Evolutionary conservation across 2,888 invertebrate genomes (phyloP).

Genomic region (Caenorhabditis sp.): DNA sequence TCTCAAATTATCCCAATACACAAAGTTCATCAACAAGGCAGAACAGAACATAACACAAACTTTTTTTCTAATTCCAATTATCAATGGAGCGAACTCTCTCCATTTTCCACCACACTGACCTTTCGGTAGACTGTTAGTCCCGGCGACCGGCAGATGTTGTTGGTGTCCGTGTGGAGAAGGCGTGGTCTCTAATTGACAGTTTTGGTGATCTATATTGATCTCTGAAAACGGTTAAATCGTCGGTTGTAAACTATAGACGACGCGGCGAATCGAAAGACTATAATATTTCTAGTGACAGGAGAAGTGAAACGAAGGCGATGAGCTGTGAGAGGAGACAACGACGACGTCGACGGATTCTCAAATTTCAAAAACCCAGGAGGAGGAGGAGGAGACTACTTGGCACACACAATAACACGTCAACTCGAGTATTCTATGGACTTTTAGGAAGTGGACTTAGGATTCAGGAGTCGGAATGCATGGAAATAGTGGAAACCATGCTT

Average conservation of each 20-base stretch:
- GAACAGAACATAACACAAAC: background rate
- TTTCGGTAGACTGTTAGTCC: conserved; percentile 20
- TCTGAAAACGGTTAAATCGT: background rate
- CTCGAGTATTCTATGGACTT: conserved; percentile 18
- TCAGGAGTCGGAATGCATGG: background rate
- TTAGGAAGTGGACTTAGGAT: background rate
- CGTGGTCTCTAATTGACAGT: conserved; percentile 9
- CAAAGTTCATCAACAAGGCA: background rate
- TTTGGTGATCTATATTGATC: conserved; percentile 29
- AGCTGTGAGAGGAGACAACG: background rate
- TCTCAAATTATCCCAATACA: background rate
- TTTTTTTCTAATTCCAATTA: background rate
- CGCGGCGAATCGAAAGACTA: background rate
- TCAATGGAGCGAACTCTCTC: background rate
- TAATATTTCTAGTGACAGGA: conserved; percentile 1
- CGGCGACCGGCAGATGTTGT: conserved; percentile 21
- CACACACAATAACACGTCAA: conserved; percentile 23
- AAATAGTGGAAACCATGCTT: too few species aligned
- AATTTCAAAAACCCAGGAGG: conserved; percentile 28
- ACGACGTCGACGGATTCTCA: conserved; percentile 15
- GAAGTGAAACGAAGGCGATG: conserved; percentile 4
- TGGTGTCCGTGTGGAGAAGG: background rate
- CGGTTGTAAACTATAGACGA: background rate
- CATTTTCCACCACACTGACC: background rate
- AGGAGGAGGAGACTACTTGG: conserved; percentile 3